Base-by-base conservation (phyloP, 1,140 invertebrate species). In the Drosophila lacertosa region DNA sequence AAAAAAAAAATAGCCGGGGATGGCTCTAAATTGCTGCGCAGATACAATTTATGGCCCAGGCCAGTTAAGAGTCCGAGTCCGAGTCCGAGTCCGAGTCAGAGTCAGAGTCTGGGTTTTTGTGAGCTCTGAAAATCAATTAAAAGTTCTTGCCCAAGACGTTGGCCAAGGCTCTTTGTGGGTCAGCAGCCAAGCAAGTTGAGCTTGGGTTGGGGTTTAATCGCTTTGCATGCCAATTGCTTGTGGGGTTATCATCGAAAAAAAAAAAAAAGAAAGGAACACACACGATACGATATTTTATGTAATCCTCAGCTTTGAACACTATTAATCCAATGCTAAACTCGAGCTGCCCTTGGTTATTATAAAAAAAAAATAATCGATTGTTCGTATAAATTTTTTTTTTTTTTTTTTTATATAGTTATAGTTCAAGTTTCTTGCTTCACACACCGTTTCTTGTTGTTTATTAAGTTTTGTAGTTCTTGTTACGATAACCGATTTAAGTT, bases 81-180 rank as follows among this genome's bases (percentile, higher is more conserved):
- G 65, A 44, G 67, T 62, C 53, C 22, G 9, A 29, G 26, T 29
- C n/a, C n/a, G n/a, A n/a, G n/a, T n/a, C n/a, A n/a, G n/a, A 50
- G 58, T 50, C 35, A 22, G 9, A 13, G 24, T 42, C 74, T 75
- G 18, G 51, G 16, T 64, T 58, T 63, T 48, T 65, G 59, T 72
- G 40, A 70, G 73, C 73, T 48, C 59, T 88, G 57, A 77, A 86
- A 86, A 86, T 86, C 81, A 86, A 86, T 86, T 86, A 86, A 86
- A 86, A 86, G 81, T 84, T 84, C 82, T 76, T 86, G 80, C 72
- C 64, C 64, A 86, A 86, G 71, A 83, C 74, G 74, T 35, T 73
- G 45, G 45, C 62, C 75, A 71, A 78, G 70, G 75, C 65, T 62
- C 60, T 64, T 66, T 40, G 32, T 42, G 16, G 58, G 55, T 72